phyloP scores from a whole-genome alignment of 1,140 invertebrate genomes.

The Gryllus bimaculatus region DNA sequence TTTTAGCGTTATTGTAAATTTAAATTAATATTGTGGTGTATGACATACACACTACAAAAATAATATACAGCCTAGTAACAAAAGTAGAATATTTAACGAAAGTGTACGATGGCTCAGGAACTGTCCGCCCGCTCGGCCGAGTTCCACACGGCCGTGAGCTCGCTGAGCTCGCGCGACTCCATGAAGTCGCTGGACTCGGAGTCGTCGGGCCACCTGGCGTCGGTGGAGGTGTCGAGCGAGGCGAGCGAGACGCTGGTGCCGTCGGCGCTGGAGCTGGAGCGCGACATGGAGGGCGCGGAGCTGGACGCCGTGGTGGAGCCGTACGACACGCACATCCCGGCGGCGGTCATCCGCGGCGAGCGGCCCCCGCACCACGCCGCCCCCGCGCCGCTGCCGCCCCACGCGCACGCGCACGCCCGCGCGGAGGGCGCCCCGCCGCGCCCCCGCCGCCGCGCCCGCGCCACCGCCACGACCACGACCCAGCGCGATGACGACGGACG shows the following conservation, averaged over 20 bases:
- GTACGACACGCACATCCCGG: constrained; percentile 41
- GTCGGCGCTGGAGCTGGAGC: constrained; percentile 48
- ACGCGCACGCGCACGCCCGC: neutral
- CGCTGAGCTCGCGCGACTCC: constrained; percentile 75
- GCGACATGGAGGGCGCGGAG: constrained; percentile 31
- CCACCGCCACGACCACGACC: neutral
- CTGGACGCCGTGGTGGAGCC: constrained; percentile 35
- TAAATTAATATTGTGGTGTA: too few relatives aligned
- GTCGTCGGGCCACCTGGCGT: constrained; percentile 76
- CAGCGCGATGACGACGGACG: too few relatives aligned
- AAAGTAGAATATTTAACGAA: too few relatives aligned
- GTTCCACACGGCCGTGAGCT: constrained; percentile 73
- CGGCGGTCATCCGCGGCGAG: constrained; percentile 33
- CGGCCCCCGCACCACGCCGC: constrained; percentile 19
- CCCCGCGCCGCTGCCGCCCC: neutral
- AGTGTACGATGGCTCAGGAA: constrained; percentile 40
- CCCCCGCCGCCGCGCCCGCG: too few relatives aligned
- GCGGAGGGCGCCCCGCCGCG: too few relatives aligned
- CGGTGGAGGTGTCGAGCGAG: constrained; percentile 75
- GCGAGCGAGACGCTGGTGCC: constrained; percentile 81
- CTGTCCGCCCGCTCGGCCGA: constrained; percentile 62
- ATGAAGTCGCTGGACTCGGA: constrained; percentile 82
- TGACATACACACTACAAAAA: too few relatives aligned
- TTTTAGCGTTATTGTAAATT: too few relatives aligned
- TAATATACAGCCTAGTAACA: too few relatives aligned